Percentiles rank a stretch among this genome's conserved stretches.
phyloP scores from a whole-genome alignment of 2,888 invertebrate genomes.

The Philereme vetulata region DNA sequence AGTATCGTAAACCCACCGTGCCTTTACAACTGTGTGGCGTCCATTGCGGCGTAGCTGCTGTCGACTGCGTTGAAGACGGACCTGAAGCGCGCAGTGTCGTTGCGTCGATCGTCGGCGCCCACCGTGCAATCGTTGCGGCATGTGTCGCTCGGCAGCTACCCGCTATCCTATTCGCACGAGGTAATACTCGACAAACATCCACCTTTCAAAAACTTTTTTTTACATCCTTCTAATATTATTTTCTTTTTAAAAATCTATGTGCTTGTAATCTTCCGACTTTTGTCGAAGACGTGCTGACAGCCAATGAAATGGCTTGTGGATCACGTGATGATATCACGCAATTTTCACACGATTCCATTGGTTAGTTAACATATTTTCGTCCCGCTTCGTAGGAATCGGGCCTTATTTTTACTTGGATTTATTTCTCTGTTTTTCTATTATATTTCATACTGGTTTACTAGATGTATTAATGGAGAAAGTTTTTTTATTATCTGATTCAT shows the following conservation, averaged over 20 bases:
- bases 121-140: constrained; percentile 65
- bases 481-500: too few species aligned
- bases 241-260: not conserved
- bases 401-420: too few species aligned
- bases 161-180: constrained; percentile 70
- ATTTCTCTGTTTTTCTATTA: too few species aligned
- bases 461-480: too few species aligned
- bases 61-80: constrained; percentile 91
- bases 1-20: constrained; percentile 34
- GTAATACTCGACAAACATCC: constrained; percentile 50
- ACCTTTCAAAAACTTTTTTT: not conserved
- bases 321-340: too few species aligned
- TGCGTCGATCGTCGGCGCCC: constrained; percentile 77
- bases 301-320: not conserved
- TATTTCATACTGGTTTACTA: too few species aligned
- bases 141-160: constrained; percentile 72
- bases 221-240: not conserved
- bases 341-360: not conserved
- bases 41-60: constrained; percentile 85
- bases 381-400: too few species aligned
- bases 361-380: not conserved
- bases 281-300: not conserved
- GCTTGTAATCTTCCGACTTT: too few species aligned
- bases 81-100: constrained; percentile 79
- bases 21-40: constrained; percentile 49